Percentiles rank a stretch among this genome's conserved stretches.
phyloP scores from a whole-genome alignment of 2,888 invertebrate species.

The Agrotis exclamationis region DNA sequence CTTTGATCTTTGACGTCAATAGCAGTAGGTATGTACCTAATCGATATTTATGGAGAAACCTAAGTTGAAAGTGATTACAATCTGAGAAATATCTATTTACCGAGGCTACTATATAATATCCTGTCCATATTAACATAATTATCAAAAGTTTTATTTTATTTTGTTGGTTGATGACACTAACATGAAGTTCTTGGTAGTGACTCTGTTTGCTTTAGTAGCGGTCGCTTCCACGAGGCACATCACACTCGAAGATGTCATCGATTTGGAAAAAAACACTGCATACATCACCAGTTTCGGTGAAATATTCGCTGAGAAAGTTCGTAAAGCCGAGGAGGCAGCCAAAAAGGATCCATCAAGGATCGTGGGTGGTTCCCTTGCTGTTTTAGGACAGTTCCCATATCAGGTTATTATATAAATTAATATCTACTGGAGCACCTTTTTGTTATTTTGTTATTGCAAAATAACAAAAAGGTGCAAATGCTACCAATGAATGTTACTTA shows the following conservation, averaged over 20 bases:
- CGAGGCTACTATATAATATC: no score
- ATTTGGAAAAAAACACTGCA: neutral
- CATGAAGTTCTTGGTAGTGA: constrained; percentile 45
- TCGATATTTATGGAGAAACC: no score
- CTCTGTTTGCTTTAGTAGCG: constrained; percentile 53
- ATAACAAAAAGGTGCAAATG: no score
- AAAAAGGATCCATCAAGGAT: neutral
- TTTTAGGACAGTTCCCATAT: neutral
- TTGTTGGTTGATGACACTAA: neutral
- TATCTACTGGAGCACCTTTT: no score
- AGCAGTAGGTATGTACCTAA: no score
- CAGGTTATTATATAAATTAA: neutral
- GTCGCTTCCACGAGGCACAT: constrained; percentile 51
- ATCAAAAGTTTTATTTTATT: no score
- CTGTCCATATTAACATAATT: no score
- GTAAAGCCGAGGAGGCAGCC: neutral
- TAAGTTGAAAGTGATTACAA: no score
- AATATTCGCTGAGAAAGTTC: neutral
- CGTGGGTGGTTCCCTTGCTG: neutral
- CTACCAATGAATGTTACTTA: no score
- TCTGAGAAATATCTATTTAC: no score
- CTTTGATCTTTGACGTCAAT: no score
- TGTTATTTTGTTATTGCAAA: no score
- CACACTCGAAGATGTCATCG: constrained; percentile 47
- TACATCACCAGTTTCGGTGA: neutral